These are phyloP conservation scores for Dasyurus viverrinus DNA, from an alignment of 2,113 vertebrate genomes.

Conservation along the genomic window DNA sequence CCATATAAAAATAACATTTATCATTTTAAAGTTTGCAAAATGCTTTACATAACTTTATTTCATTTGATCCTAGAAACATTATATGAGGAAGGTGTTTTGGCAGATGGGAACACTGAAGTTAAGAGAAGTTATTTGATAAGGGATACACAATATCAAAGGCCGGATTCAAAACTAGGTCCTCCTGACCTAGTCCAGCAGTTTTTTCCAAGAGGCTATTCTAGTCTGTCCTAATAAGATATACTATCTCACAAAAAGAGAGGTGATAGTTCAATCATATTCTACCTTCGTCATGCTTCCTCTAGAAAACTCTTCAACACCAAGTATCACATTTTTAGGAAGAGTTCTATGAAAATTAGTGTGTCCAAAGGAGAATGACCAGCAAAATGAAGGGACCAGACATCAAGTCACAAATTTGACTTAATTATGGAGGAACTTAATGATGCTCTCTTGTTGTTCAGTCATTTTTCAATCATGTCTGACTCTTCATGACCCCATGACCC, in stretches of 20 bases:
- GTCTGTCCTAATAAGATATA: neutral
- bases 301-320: neutral
- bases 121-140: neutral
- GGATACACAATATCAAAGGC: neutral
- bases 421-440: neutral
- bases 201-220: neutral
- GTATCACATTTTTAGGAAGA: neutral
- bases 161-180: neutral
- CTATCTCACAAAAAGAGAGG: neutral
- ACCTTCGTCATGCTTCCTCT: neutral
- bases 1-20: neutral
- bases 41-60: neutral
- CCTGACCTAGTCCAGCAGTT: neutral
- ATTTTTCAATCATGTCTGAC: too few relatives aligned
- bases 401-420: neutral
- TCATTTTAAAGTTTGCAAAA: neutral
- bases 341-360: neutral
- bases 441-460: neutral
- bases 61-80: neutral
- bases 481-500: neutral
- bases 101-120: neutral
- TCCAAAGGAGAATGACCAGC: neutral
- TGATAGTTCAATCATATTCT: neutral
- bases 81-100: neutral
- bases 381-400: neutral